Percentiles rank a stretch among this genome's conserved stretches.
Conservation (phyloP, 2,113 vertebrate species). For the Thunnus maccoyii region DNA sequence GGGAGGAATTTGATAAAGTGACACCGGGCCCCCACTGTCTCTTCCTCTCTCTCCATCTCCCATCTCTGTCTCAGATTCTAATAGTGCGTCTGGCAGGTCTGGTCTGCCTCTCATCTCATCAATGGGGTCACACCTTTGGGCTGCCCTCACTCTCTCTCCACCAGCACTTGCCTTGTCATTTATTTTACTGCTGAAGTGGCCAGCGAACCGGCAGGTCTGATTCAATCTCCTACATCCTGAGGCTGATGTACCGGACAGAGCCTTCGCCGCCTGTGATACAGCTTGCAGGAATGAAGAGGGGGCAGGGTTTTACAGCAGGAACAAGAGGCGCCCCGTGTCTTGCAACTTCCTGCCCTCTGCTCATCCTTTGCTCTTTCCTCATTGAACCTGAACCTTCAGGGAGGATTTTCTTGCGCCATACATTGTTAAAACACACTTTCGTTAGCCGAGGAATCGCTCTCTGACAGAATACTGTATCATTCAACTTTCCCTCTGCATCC, state of each 20-base stretch:
- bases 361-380: conserved; percentile 61
- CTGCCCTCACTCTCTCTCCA: conserved; percentile 60
- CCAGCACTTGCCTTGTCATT: conserved; percentile 74
- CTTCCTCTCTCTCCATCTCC: conserved; percentile 56
- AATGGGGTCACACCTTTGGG: conserved; percentile 75
- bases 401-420: conserved; percentile 59
- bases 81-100: conserved; percentile 74
- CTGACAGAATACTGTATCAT: conserved; percentile 74
- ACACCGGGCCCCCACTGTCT: conserved; percentile 70
- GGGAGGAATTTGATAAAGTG: conserved; percentile 86
- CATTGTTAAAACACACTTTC: conserved; percentile 72
- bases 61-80: conserved; percentile 70
- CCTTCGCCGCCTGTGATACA: conserved; percentile 10
- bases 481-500: conserved; percentile 65
- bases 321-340: conserved; percentile 51
- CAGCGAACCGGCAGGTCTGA: conserved; percentile 64
- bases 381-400: conserved; percentile 48
- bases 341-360: conserved; percentile 51
- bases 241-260: conserved; percentile 67
- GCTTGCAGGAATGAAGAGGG: conserved; percentile 31
- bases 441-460: conserved; percentile 56
- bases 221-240: conserved; percentile 74
- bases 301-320: conserved; percentile 49
- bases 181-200: conserved; percentile 70
- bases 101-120: conserved; percentile 81